phyloP scores from a whole-genome alignment of 92 coral and sea anemone species.

The Epizoanthus ramosus region DNA sequence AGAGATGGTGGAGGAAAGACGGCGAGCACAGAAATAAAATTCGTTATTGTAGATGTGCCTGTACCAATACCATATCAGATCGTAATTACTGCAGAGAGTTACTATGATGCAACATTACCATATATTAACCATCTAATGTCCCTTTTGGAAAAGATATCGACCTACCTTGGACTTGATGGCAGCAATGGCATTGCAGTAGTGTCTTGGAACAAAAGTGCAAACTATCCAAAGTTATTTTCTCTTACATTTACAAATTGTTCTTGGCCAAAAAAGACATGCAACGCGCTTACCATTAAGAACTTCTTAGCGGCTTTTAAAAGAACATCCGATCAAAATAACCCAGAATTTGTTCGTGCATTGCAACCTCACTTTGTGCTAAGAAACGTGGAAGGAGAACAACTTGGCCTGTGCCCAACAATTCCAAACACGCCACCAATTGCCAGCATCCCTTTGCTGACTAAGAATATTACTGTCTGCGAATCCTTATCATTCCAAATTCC shows the following conservation, averaged over 20 bases:
- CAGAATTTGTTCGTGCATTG: slow-evolving; percentile 20
- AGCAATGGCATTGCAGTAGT: neutral
- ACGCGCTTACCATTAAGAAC: neutral
- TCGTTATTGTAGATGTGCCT: slow-evolving; percentile 11
- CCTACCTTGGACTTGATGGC: neutral
- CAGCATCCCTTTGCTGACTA: neutral
- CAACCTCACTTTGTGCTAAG: slow-evolving; percentile 35
- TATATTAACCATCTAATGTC: slow-evolving; percentile 9
- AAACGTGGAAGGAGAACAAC: slow-evolving; percentile 3
- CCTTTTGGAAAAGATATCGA: slow-evolving; percentile 7
- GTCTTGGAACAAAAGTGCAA: slow-evolving; percentile 15
- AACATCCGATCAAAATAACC: neutral
- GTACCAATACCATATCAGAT: slow-evolving; percentile 21
- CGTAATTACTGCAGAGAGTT: slow-evolving; percentile 25
- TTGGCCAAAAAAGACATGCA: neutral
- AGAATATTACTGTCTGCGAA: slow-evolving; percentile 31
- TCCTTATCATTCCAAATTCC: slow-evolving; percentile 45
- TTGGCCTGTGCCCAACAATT: slow-evolving; percentile 12
- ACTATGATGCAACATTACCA: slow-evolving; percentile 37
- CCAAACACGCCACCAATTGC: slow-evolving; percentile 47
- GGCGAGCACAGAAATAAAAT: slow-evolving; percentile 6
- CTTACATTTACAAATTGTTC: slow-evolving; percentile 23
- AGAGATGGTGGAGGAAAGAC: slow-evolving; percentile 43
- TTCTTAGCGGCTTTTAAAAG: neutral
- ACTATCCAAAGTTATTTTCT: neutral